Evolutionary conservation across 2,797 vertebrate species (phyloP).

Genomic region (Enoplosus armatus): DNA sequence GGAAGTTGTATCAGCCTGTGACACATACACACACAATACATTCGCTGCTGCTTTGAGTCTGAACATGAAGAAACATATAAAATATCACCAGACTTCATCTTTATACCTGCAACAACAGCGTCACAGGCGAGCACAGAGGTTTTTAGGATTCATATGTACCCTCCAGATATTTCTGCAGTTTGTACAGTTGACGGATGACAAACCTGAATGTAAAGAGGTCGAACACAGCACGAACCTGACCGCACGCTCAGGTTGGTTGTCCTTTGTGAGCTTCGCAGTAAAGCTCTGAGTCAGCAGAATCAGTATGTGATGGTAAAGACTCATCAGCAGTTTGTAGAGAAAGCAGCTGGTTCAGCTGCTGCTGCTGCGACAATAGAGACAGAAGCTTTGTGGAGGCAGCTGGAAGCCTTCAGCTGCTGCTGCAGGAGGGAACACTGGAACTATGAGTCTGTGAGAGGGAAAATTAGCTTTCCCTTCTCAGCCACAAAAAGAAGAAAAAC

Average conservation of each 20-base stretch:
- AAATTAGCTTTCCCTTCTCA: neutral
- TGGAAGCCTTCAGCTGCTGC: conserved; percentile 28
- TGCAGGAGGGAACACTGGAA: neutral
- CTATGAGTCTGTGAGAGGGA: too few species aligned
- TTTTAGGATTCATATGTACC: neutral
- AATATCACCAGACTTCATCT: too few species aligned
- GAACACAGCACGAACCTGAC: neutral
- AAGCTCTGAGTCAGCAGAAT: conserved; percentile 71
- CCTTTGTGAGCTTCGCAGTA: conserved; percentile 60
- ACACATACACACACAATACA: too few species aligned
- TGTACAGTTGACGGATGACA: neutral
- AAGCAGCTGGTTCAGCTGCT: conserved; percentile 69
- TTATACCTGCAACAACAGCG: too few species aligned
- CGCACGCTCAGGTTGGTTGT: neutral
- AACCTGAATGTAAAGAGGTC: conserved; percentile 19
- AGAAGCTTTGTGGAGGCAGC: conserved; percentile 40
- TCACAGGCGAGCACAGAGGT: too few species aligned
- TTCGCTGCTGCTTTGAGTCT: too few species aligned
- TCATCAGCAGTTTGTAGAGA: conserved; percentile 82
- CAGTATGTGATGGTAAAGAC: conserved; percentile 59
- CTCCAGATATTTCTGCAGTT: conserved; percentile 18
- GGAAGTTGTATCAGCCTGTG: too few species aligned
- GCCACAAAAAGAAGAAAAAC: neutral
- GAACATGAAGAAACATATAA: too few species aligned
- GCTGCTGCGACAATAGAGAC: conserved; percentile 45